phyloP scores from a whole-genome alignment of 2,888 invertebrate genomes.

The Amphipyra berbera region DNA sequence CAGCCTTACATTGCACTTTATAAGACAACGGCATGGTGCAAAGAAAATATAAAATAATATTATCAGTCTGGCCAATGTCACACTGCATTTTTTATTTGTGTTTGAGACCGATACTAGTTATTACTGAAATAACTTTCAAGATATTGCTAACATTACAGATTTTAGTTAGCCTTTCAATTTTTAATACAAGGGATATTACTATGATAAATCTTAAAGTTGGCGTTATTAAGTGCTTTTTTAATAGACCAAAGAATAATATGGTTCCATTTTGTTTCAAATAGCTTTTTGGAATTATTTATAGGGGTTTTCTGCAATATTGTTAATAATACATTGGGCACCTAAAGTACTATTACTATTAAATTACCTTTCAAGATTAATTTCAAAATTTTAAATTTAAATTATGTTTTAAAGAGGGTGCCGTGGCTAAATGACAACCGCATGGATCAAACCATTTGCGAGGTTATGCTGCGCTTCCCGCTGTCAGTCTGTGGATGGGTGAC shows the following conservation, averaged over 20 bases:
- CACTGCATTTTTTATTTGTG: constrained; percentile 20
- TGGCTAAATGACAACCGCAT: too few relatives aligned
- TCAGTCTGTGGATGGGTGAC: too few relatives aligned
- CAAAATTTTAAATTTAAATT: too few relatives aligned
- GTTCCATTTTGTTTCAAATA: constrained; percentile 31
- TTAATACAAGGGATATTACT: constrained; percentile 14
- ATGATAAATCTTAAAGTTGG: constrained; percentile 31
- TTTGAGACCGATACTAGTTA: constrained; percentile 6
- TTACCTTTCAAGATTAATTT: too few relatives aligned
- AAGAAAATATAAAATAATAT: constrained; percentile 50
- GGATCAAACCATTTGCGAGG: too few relatives aligned
- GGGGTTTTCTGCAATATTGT: constrained; percentile 22
- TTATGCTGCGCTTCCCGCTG: too few relatives aligned
- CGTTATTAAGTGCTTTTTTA: constrained; percentile 28
- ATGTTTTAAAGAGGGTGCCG: too few relatives aligned
- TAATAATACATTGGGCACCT: too few relatives aligned
- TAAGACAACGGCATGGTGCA: constrained; percentile 19
- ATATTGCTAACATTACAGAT: constrained; percentile 21
- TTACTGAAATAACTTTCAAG: constrained; percentile 27
- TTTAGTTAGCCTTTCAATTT: constrained; percentile 21
- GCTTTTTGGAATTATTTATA: constrained; percentile 36
- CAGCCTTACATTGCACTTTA: constrained; percentile 37
- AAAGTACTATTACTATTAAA: too few relatives aligned
- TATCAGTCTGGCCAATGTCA: constrained; percentile 31
- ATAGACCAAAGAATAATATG: constrained; percentile 31